A percentile compares a stretch with the other conserved stretches of the same genome.
Evolutionary conservation across 2,113 vertebrate genomes (phyloP).

Genomic region (Clupea harengus): DNA sequence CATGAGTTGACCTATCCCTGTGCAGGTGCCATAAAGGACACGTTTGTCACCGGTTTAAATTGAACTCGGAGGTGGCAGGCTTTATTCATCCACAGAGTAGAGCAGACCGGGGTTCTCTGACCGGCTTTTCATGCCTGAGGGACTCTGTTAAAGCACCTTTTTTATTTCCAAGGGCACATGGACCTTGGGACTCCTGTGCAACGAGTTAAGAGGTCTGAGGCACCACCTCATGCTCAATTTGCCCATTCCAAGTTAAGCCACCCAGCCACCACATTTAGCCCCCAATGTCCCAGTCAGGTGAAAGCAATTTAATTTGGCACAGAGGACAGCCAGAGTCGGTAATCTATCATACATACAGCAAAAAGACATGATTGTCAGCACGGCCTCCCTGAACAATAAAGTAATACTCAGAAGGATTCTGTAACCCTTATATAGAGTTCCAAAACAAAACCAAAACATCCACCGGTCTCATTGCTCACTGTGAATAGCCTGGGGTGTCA

Average conservation of each 20-base stretch:
- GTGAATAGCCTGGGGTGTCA: not conserved
- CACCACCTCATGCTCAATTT: not conserved
- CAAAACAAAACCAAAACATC: not conserved
- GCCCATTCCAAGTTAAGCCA: not conserved
- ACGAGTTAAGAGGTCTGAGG: not conserved
- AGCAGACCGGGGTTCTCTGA: not conserved
- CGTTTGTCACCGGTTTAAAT: constrained; percentile 16
- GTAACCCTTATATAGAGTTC: not conserved
- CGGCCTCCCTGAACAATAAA: not conserved
- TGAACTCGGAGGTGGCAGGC: not conserved
- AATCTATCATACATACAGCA: not conserved
- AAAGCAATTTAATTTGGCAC: not conserved
- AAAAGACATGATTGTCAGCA: not conserved
- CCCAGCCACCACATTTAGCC: not conserved
- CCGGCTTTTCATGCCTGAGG: not conserved
- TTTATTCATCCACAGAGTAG: not conserved
- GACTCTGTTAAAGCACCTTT: not conserved
- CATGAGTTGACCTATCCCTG: not conserved
- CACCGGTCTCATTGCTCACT: not conserved
- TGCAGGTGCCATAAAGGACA: constrained; percentile 1
- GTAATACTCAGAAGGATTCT: not conserved
- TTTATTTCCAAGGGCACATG: not conserved
- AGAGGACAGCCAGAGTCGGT: not conserved
- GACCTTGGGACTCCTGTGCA: not conserved
- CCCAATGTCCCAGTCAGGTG: not conserved